Conservation (phyloP, 2,888 invertebrate species). For the Pandemis cinnamomeana region DNA sequence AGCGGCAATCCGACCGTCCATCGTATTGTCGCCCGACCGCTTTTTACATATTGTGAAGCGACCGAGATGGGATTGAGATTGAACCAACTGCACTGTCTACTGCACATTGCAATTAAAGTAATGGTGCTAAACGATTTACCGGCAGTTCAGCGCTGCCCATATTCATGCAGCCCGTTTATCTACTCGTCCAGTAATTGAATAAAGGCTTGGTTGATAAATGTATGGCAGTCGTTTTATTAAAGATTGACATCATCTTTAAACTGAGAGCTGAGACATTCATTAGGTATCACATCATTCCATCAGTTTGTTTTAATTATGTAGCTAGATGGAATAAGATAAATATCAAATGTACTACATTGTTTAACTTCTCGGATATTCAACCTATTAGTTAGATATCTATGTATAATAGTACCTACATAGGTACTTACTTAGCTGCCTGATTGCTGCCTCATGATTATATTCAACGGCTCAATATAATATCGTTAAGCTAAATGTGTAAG, state of each 20-base stretch:
- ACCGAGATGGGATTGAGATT: slow-evolving; percentile 33
- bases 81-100: slow-evolving; percentile 21
- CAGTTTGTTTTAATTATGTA: neutral
- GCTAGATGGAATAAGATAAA: neutral
- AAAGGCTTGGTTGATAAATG: neutral
- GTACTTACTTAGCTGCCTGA: neutral
- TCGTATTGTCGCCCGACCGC: slow-evolving; percentile 46
- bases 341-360: neutral
- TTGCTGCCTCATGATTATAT: slow-evolving; percentile 22
- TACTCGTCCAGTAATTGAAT: slow-evolving; percentile 6
- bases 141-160: neutral
- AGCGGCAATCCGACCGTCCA: slow-evolving; percentile 35
- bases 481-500: slow-evolving; percentile 18
- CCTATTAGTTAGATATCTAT: neutral
- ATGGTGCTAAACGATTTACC: slow-evolving; percentile 37
- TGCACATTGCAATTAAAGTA: slow-evolving; percentile 43
- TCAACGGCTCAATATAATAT: slow-evolving; percentile 28
- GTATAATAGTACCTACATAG: too few species aligned
- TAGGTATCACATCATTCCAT: neutral
- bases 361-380: neutral
- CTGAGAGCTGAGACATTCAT: slow-evolving; percentile 14
- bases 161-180: slow-evolving; percentile 6
- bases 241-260: slow-evolving; percentile 26
- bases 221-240: slow-evolving; percentile 1
- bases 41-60: slow-evolving; percentile 49